phyloP scores from a whole-genome alignment of 2,888 invertebrate genomes.

The Drosophila tanythrix region DNA sequence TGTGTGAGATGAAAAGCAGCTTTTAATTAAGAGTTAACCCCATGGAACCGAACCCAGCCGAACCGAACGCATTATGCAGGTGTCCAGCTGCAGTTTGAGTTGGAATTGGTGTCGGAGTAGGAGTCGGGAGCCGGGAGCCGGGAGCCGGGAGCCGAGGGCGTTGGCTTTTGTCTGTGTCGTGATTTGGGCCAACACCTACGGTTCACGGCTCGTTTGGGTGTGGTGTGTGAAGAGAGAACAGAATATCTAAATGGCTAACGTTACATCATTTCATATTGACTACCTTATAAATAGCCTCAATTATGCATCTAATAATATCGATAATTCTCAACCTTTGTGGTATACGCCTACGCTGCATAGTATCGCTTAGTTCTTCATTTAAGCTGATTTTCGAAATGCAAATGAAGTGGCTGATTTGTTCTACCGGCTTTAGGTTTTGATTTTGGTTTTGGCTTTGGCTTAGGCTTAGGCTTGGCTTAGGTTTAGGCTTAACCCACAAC shows the following conservation, averaged over 20 bases:
- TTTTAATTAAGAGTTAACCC: slow-evolving; percentile 70
- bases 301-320: slow-evolving; percentile 71
- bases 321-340: slow-evolving; percentile 54
- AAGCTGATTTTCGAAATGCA: slow-evolving; percentile 70
- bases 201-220: slow-evolving; percentile 73
- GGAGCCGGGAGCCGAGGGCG: slow-evolving; percentile 15
- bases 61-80: slow-evolving; percentile 51
- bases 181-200: slow-evolving; percentile 72
- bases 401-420: slow-evolving; percentile 75
- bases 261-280: slow-evolving; percentile 58
- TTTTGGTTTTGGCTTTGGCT: slow-evolving; percentile 8
- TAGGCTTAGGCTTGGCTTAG: slow-evolving; percentile 2
- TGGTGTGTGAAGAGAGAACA: slow-evolving; percentile 2
- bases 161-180: slow-evolving; percentile 50
- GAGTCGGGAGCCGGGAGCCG: neutral
- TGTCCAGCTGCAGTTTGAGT: slow-evolving; percentile 44
- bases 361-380: slow-evolving; percentile 8
- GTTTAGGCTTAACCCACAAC: slow-evolving; percentile 31
- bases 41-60: slow-evolving; percentile 36
- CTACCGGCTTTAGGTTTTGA: neutral
- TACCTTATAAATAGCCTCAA: slow-evolving; percentile 71
- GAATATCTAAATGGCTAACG: slow-evolving; percentile 34
- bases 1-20: slow-evolving; percentile 66
- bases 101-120: neutral
- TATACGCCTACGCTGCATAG: slow-evolving; percentile 54